These are phyloP conservation scores for Camptogramma bilineatum DNA, from an alignment of 2,888 invertebrate genomes.

Conservation along the genomic window DNA sequence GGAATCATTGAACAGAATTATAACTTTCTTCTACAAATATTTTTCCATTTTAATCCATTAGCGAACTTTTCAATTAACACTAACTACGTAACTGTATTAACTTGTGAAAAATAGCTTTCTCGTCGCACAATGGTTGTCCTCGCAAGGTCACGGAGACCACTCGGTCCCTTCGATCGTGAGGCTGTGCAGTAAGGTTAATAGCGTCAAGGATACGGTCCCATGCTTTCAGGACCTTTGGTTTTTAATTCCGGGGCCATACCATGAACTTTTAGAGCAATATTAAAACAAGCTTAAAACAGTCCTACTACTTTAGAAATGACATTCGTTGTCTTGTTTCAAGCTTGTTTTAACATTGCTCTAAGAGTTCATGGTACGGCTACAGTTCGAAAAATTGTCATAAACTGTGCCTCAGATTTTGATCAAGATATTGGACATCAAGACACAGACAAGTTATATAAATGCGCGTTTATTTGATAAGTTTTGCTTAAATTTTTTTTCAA, in stretches of 20 bases:
- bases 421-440: no score
- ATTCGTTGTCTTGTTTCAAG: no score
- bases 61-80: slow-evolving; percentile 38
- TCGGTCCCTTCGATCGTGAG: slow-evolving; percentile 17
- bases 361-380: no score
- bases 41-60: slow-evolving; percentile 16
- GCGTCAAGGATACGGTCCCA: neutral
- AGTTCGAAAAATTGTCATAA: neutral
- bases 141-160: slow-evolving; percentile 13
- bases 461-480: no score
- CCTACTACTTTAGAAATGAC: no score
- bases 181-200: neutral
- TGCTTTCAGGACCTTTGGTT: neutral
- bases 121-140: neutral
- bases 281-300: no score
- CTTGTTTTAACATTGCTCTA: no score
- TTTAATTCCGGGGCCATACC: no score
- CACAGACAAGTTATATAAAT: no score
- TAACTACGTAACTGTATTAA: slow-evolving; percentile 7
- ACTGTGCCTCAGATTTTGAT: neutral
- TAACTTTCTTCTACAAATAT: neutral
- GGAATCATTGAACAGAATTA: neutral
- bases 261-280: no score
- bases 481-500: no score
- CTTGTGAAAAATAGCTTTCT: slow-evolving; percentile 31